Evolutionary conservation across 2,113 vertebrate genomes (phyloP).

Genomic region (Urocolius indicus): DNA sequence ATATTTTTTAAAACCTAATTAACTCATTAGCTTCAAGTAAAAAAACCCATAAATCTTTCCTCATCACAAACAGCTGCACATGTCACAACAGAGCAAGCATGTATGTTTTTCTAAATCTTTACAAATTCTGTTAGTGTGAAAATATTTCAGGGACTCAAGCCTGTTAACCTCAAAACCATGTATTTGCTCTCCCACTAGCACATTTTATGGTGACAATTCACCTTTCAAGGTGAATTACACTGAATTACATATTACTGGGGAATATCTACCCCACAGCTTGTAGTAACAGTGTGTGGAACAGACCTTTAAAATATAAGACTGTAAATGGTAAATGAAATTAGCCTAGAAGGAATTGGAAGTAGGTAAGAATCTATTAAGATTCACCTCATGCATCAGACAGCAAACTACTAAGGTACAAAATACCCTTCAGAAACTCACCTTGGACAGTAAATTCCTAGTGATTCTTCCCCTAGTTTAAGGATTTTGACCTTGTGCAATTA

Average conservation of each 20-base stretch:
- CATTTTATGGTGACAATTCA: not conserved
- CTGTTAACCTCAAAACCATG: not conserved
- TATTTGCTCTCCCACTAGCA: not conserved
- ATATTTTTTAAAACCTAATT: not conserved
- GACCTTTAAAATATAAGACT: not conserved
- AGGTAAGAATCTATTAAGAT: not conserved
- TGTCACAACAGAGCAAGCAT: not conserved
- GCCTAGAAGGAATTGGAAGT: not conserved
- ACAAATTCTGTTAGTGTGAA: not conserved
- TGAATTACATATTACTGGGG: not conserved
- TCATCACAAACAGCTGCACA: not conserved
- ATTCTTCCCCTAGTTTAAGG: not conserved
- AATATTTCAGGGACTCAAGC: not conserved
- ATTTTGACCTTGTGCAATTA: not conserved
- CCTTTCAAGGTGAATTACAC: not conserved
- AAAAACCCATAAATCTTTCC: not conserved
- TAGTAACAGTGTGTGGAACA: rapidly evolving
- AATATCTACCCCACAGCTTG: not conserved
- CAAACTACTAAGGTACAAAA: not conserved
- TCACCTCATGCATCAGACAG: not conserved
- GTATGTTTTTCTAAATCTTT: not conserved
- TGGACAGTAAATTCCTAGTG: not conserved
- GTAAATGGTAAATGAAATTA: not conserved
- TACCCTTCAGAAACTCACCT: not conserved
- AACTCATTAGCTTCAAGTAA: not conserved